Percentiles rank a stretch among this genome's conserved stretches.
These are phyloP conservation scores for Lacerta viridis DNA, from an alignment of 2,797 vertebrate species.

Conservation along the genomic window DNA sequence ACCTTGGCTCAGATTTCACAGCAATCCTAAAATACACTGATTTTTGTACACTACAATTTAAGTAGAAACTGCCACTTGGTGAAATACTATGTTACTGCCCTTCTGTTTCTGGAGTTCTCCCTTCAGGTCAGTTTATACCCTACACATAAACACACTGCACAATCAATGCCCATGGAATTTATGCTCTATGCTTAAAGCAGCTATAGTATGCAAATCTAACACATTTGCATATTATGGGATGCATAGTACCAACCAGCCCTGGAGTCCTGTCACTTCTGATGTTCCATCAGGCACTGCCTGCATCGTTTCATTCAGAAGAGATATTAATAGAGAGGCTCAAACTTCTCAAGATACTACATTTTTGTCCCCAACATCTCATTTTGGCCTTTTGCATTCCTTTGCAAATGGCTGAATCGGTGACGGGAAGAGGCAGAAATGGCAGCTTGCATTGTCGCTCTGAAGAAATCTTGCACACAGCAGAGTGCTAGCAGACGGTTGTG, in stretches of 20 bases:
- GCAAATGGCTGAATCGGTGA: not conserved
- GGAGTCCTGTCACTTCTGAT: not conserved
- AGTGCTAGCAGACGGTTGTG: not conserved
- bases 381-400: not conserved
- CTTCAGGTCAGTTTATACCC: not conserved
- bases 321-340: not conserved
- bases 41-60: not conserved
- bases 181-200: not conserved
- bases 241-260: not conserved
- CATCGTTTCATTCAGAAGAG: not conserved
- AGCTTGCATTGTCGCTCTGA: not conserved
- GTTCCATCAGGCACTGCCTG: not conserved
- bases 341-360: not conserved
- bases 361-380: not conserved
- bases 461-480: not conserved
- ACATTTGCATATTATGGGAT: not conserved
- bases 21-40: too few relatives aligned
- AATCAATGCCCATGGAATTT: not conserved
- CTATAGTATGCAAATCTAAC: not conserved
- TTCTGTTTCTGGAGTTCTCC: not conserved
- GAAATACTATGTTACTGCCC: not conserved
- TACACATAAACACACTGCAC: not conserved
- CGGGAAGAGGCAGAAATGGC: not conserved
- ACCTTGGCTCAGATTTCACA: too few relatives aligned
- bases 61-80: not conserved